Conservation (phyloP, 1,140 invertebrate species). For the Coptotermes formosanus region DNA sequence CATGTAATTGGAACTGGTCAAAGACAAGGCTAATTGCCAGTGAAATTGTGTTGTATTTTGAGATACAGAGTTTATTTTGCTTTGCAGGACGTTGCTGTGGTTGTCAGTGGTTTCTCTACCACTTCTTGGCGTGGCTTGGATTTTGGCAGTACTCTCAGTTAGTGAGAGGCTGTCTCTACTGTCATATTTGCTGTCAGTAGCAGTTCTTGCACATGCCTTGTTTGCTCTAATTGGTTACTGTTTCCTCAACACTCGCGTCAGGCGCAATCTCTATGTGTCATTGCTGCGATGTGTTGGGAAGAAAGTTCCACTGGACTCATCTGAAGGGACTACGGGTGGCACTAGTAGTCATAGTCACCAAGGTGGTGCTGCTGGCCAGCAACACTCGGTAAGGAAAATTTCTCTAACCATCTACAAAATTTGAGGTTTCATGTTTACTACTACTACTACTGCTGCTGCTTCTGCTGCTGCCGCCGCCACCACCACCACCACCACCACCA, state of each 20-base stretch:
- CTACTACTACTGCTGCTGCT: no score
- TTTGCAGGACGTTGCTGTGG: constrained; percentile 77
- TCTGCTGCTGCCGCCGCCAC: no score
- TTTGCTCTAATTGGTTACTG: constrained; percentile 83
- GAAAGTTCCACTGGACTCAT: constrained; percentile 78
- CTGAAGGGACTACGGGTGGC: constrained; percentile 50
- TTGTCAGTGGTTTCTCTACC: constrained; percentile 76
- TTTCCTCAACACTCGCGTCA: constrained; percentile 74
- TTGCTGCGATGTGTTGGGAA: constrained; percentile 75
- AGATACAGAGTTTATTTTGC: no score
- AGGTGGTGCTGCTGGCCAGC: constrained; percentile 46
- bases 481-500: no score
- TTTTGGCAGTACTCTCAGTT: constrained; percentile 74
- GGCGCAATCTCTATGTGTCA: constrained; percentile 61
- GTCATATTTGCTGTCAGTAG: constrained; percentile 68
- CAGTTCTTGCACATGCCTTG: constrained; percentile 69
- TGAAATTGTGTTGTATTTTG: neutral
- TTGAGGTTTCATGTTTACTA: no score
- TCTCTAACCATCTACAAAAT: no score
- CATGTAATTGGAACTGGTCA: neutral
- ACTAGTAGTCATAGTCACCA: neutral
- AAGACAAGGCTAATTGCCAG: neutral
- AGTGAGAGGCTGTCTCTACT: constrained; percentile 72
- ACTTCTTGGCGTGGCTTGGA: constrained; percentile 75
- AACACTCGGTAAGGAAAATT: neutral